Conservation (phyloP, 2,888 invertebrate genomes). For the Cheilosia pagana region DNA sequence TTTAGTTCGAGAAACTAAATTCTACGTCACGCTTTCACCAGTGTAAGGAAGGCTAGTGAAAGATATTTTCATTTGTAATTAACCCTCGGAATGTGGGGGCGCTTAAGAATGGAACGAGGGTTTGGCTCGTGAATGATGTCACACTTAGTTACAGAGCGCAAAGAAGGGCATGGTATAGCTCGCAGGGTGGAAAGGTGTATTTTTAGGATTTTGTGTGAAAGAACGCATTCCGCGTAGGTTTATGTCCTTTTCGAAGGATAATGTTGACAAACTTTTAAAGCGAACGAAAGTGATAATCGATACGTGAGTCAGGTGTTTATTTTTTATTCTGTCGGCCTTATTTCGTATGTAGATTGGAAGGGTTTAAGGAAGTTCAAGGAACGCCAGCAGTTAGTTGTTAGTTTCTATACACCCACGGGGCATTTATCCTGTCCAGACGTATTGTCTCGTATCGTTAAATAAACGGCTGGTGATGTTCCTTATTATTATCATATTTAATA, state of each 20-base stretch:
- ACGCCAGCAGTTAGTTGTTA: not conserved
- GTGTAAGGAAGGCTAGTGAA: slow-evolving; percentile 35
- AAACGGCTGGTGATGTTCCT: not conserved
- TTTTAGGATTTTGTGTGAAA: slow-evolving; percentile 50
- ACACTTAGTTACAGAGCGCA: slow-evolving; percentile 36
- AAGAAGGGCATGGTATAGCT: slow-evolving; percentile 23
- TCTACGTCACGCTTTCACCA: slow-evolving; percentile 62
- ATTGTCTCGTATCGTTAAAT: not conserved
- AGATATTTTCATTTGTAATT: slow-evolving; percentile 68
- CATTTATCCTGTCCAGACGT: not conserved
- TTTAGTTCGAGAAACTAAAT: slow-evolving; percentile 52
- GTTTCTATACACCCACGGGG: not conserved
- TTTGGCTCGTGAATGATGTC: slow-evolving; percentile 10
- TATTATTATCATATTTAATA: not conserved
- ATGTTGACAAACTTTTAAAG: slow-evolving; percentile 48
- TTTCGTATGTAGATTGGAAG: not conserved
- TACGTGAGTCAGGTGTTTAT: slow-evolving; percentile 39
- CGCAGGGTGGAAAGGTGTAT: slow-evolving; percentile 30
- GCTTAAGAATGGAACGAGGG: not conserved
- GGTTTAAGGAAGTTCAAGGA: not conserved
- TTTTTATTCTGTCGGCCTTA: not conserved
- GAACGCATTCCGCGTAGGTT: slow-evolving; percentile 47
- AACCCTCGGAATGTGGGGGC: slow-evolving; percentile 28
- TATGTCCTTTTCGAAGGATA: slow-evolving; percentile 32
- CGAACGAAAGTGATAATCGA: slow-evolving; percentile 33